Evolutionary conservation across 2,113 vertebrate genomes (phyloP), one percentile per base, ranked within the genome.

Genomic region (Oncorhynchus tshawytscha): DNA sequence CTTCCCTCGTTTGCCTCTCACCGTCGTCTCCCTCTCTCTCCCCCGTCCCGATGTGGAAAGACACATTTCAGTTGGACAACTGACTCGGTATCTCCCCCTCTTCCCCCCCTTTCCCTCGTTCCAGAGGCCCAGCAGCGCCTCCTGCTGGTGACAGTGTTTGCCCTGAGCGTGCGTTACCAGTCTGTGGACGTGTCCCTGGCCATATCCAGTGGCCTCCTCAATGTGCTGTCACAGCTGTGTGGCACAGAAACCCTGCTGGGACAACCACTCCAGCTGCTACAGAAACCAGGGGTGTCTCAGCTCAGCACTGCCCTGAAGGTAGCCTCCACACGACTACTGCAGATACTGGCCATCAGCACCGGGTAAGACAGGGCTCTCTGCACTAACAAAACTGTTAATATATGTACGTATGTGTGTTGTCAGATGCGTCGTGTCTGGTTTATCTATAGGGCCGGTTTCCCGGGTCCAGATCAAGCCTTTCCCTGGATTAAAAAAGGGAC

Each of bases 291-390:
- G 0, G 88, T 97, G 83, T 99, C 98, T 48, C 97, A 98, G 92
- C 96, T 99, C 78, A 96, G 96, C 92, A 98, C 95, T 0, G 98
- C 98, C 67, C 93, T 99, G 74, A 98, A 98, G 89, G 97, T 99
- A 85, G 98, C 98, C 66, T 98, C 97, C 84, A 99, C 97, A 0
- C 94, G 98, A 25, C 89, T 99, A 22, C 95, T 99, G 60, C 98
- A 99, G 88, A 99, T 99, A 80, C 93, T 99, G 0, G 96, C 97
- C 84, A 99, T 99, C 90, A 99, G 97, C 85, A 99, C 98, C 0
- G 98, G 98, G 98, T 99, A 77, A 92, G 94, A 79, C 20, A 27
- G 24, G 34, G 45, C 51, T 18, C 51, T 18, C 51, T 54, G 51
- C 51, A 13, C 11, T 51, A 15, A 54, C 16, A 15, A 54, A 15